A percentile compares a stretch with the other conserved stretches of the same genome.
Conservation (phyloP, 1,140 invertebrate genomes). For the Ectropis grisescens region DNA sequence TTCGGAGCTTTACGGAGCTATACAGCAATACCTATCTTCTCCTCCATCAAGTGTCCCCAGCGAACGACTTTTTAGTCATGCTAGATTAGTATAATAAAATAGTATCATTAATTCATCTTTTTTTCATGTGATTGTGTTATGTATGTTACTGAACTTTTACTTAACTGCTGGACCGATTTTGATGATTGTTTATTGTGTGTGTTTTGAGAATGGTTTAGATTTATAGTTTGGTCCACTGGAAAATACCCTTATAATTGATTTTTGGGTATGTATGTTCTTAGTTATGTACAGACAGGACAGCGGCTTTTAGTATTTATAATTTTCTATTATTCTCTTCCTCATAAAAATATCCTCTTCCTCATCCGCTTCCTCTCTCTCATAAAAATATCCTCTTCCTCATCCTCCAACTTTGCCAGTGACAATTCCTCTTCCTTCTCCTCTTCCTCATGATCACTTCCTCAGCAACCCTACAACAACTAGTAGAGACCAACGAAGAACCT, state of each 20-base stretch:
- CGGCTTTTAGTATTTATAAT: conserved; percentile 4
- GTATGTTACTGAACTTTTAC: no score
- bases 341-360: conserved; percentile 6
- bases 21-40: no score
- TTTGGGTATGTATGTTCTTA: no score
- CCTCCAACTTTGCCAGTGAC: conserved; percentile 1
- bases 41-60: no score
- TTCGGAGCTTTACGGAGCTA: no score
- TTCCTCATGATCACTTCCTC: conserved; percentile 5
- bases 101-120: no score
- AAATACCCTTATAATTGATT: not conserved
- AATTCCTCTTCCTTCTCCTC: conserved; percentile 5
- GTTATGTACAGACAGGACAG: no score
- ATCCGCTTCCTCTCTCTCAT: not conserved
- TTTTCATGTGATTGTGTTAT: no score
- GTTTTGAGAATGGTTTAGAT: not conserved
- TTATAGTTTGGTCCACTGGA: conserved; percentile 2
- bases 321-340: conserved; percentile 2
- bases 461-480: not conserved
- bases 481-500: conserved; percentile 4
- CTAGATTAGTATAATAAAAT: no score
- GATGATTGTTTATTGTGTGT: no score
- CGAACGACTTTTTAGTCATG: no score
- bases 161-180: no score
- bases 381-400: not conserved